Percentiles rank a stretch among this genome's conserved stretches.
phyloP scores from a whole-genome alignment of 2,888 invertebrate genomes.

The Agrotis clavis region DNA sequence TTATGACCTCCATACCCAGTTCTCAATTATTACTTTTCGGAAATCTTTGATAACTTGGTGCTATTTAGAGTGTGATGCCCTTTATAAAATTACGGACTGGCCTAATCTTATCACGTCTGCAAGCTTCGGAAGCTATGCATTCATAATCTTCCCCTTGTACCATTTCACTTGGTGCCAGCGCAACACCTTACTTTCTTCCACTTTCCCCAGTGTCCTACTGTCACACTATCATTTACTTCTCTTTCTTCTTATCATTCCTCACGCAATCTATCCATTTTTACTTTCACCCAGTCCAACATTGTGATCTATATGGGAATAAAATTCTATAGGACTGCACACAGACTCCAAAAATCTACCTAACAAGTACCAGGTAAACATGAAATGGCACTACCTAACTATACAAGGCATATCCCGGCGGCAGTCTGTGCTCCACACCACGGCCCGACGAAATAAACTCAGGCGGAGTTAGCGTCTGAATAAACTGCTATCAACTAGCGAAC shows the following conservation, averaged over 20 bases:
- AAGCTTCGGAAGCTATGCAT: too few relatives aligned
- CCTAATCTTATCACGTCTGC: neutral
- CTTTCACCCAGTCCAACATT: neutral
- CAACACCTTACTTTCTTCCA: neutral
- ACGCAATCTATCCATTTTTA: neutral
- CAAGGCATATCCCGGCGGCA: neutral
- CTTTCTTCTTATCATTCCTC: neutral
- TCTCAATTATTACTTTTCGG: too few relatives aligned
- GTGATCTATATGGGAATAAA: neutral
- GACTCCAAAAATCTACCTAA: neutral
- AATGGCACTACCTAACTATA: neutral
- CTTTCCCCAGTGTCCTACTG: neutral
- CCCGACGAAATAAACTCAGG: constrained; percentile 28
- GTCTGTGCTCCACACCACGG: constrained; percentile 13
- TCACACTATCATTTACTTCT: neutral
- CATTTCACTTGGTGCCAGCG: neutral
- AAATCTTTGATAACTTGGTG: too few relatives aligned
- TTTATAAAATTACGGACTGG: neutral
- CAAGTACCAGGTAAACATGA: neutral
- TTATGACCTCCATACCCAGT: neutral
- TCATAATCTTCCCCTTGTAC: neutral
- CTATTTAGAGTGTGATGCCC: too few relatives aligned
- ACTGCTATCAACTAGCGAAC: constrained; percentile 62
- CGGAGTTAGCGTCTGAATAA: constrained; percentile 59
- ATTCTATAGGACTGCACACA: neutral